phyloP scores from a whole-genome alignment of 2,888 invertebrate species.

The Callosobruchus maculatus region DNA sequence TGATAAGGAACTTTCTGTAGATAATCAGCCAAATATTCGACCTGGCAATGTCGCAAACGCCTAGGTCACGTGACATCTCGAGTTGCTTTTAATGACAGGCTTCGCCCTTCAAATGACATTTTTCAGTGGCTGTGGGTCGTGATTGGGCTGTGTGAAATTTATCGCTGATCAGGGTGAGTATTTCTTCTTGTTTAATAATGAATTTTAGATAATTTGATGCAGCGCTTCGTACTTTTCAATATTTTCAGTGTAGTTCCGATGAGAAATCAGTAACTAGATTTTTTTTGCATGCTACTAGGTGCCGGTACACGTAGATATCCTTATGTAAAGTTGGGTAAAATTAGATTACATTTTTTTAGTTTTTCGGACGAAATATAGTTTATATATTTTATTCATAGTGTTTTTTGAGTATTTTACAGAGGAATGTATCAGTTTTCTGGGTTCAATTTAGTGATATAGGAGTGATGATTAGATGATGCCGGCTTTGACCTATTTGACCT shows the following conservation, averaged over 20 bases:
- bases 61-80: neutral
- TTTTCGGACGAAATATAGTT: neutral
- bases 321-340: neutral
- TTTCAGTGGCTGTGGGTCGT: neutral
- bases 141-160: neutral
- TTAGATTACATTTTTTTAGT: neutral
- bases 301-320: neutral
- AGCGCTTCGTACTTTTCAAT: neutral
- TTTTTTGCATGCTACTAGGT: neutral
- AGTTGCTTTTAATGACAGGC: neutral
- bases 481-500: constrained; percentile 12
- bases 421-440: neutral
- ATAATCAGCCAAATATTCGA: neutral
- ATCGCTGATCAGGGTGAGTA: neutral
- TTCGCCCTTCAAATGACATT: constrained; percentile 5
- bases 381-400: neutral
- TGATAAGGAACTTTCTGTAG: neutral
- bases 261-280: neutral
- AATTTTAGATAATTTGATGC: neutral
- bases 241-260: neutral
- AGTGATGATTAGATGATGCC: constrained; percentile 1
- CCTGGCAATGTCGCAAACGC: neutral
- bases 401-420: neutral
- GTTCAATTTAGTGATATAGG: neutral
- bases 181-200: neutral